Evolutionary conservation across 2,113 vertebrate genomes (phyloP), one percentile per base, ranked within the genome.

Genomic region (Rhinolophus ferrumequinum): DNA sequence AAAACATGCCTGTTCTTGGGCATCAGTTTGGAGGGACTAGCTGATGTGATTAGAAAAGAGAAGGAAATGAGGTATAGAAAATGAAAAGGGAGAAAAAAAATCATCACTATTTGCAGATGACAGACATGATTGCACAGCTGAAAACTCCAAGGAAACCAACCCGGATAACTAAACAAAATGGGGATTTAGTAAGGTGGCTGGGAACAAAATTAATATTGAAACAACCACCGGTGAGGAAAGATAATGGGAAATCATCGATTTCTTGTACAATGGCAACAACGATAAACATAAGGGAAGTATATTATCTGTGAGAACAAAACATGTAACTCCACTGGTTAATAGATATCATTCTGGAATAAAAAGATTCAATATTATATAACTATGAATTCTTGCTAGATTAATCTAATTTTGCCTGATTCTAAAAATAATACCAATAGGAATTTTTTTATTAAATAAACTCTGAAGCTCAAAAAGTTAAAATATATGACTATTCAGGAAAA

Each of bases 51-150:
- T 79, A 77, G 84, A 47, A 76, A 62, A 69, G 62, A 75, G 60
- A 69, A 92, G 60, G 73, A 87, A 93, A 93, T 22, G 50, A 94
- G 62, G 44, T 66, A 84, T 47, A 70, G 75, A 90, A 92, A 93
- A 15, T 54, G 26, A 93, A 84, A 81, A 83, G 8, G 56, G 50
- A 64, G 41, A 33, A 14, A 28, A 60, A 66, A 80, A 85, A 86
- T 33, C 18, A 83, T 82, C 18, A 72, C 60, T 60, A 52, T 93
- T 88, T 88, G 47, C 67, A 96, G 47, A 88, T 35, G 70, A 67
- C 58, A 41, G 70, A 67, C 58, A 41, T 35, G 62, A 88, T 33
- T 73, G 64, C 26, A 92, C 2, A 86, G 26, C 67, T 80, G 83
- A 82, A 87, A 87, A 89, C 70, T 60, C 26, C 47, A 44, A 92